Conservation (phyloP, 2,888 invertebrate species). For the Dexiosoma caninum region DNA sequence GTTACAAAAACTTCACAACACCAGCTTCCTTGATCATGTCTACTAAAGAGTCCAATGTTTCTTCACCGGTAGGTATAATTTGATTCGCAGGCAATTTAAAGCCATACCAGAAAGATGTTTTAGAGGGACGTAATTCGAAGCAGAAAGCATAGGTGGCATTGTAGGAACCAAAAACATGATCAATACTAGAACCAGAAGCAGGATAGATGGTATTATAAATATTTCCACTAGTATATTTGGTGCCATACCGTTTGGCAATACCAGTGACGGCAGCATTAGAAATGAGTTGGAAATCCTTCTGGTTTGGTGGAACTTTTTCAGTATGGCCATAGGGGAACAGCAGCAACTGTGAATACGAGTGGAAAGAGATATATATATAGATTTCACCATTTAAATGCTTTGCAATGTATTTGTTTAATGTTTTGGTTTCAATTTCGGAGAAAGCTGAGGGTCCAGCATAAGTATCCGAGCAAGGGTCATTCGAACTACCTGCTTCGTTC, state of each 20-base stretch:
- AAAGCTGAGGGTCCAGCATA: constrained; percentile 84
- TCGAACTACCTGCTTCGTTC: constrained; percentile 81
- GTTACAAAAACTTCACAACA: constrained; percentile 75
- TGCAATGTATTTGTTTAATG: constrained; percentile 80
- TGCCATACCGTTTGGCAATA: constrained; percentile 75
- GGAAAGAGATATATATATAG: constrained; percentile 84
- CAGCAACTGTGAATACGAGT: constrained; percentile 85
- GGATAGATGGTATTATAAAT: constrained; percentile 79
- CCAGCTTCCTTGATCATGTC: constrained; percentile 78
- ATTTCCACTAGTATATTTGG: constrained; percentile 77
- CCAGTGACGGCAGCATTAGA: constrained; percentile 69
- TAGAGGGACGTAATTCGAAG: constrained; percentile 79
- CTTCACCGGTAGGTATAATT: constrained; percentile 83
- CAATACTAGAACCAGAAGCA: constrained; percentile 81
- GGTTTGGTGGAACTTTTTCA: constrained; percentile 73
- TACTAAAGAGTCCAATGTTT: constrained; percentile 80
- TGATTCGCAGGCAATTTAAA: constrained; percentile 83
- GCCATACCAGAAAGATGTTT: constrained; percentile 79
- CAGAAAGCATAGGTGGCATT: constrained; percentile 80
- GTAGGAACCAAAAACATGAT: constrained; percentile 81
- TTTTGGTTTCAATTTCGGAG: constrained; percentile 83
- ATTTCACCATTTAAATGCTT: constrained; percentile 78
- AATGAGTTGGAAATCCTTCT: constrained; percentile 77
- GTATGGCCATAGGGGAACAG: constrained; percentile 83
- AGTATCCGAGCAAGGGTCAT: constrained; percentile 80